These are phyloP conservation scores for Crocidura indochinensis DNA, from an alignment of 2,797 vertebrate genomes.

Conservation along the genomic window DNA sequence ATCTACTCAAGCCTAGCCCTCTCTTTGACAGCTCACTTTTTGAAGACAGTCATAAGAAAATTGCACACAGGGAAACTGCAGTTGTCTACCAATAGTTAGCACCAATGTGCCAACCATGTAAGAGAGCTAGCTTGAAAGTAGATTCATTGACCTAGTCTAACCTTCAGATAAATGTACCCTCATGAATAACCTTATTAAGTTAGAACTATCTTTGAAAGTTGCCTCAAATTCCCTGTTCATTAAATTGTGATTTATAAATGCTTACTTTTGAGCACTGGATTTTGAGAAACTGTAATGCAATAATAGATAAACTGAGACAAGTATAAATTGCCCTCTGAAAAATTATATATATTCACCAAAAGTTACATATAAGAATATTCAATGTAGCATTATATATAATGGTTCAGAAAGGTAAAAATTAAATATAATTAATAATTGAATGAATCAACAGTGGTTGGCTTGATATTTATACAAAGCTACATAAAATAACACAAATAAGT, in stretches of 20 bases:
- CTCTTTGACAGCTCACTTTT: slow-evolving; percentile 1
- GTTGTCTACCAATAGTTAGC: background rate
- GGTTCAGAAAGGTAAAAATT: background rate
- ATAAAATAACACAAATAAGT: background rate
- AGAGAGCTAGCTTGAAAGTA: background rate
- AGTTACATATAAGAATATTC: background rate
- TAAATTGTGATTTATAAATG: background rate
- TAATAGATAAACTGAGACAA: slow-evolving; percentile 10
- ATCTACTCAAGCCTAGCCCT: background rate
- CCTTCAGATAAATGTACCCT: background rate
- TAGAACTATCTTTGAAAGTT: background rate
- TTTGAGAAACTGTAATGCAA: background rate
- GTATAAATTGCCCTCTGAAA: background rate
- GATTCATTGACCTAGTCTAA: too few species aligned
- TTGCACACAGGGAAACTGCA: background rate
- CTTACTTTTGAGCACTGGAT: background rate
- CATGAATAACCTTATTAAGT: background rate
- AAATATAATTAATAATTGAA: background rate
- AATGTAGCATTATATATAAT: background rate
- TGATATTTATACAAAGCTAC: background rate
- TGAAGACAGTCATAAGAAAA: background rate
- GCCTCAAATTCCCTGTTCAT: background rate
- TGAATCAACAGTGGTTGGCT: background rate
- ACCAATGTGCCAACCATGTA: background rate
- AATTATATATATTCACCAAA: background rate